Percentiles rank a stretch among this genome's conserved stretches.
These are phyloP conservation scores for Mayetiola destructor DNA, from an alignment of 2,888 invertebrate species.

Conservation along the genomic window DNA sequence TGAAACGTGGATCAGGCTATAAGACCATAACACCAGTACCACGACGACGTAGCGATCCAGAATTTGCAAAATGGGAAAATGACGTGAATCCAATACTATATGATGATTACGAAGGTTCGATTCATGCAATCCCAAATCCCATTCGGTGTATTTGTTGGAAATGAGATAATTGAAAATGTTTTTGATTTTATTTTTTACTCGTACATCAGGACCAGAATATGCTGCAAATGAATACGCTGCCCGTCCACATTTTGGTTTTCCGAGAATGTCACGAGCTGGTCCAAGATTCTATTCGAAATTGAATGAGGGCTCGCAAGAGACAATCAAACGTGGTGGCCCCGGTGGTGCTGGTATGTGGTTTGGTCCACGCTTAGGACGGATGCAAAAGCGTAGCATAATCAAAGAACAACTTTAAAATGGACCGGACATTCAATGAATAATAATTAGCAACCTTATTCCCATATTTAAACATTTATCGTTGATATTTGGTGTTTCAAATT, in stretches of 20 bases:
- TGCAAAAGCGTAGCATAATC: conserved; percentile 28
- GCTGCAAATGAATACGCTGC: conserved; percentile 19
- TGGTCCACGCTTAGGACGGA: conserved; percentile 48
- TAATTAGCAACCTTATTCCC: too few species aligned
- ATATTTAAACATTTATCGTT: too few species aligned
- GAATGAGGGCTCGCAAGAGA: conserved; percentile 25
- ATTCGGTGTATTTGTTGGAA: neutral
- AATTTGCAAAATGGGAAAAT: conserved; percentile 23
- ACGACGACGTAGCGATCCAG: conserved; percentile 41
- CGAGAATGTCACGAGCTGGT: conserved; percentile 36
- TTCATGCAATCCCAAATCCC: neutral
- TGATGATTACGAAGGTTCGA: conserved; percentile 39
- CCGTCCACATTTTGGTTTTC: conserved; percentile 27
- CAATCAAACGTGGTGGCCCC: conserved; percentile 31
- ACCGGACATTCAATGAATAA: too few species aligned
- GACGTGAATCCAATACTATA: conserved; percentile 37
- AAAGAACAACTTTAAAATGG: neutral
- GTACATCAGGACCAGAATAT: conserved; percentile 23
- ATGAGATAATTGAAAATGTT: neutral
- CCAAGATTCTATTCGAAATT: conserved; percentile 22
- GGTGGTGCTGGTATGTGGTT: conserved; percentile 46
- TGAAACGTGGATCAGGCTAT: conserved; percentile 36
- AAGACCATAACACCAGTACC: conserved; percentile 47
- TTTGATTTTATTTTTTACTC: neutral
- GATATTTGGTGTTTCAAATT: too few species aligned